Percentiles rank a stretch among this genome's conserved stretches.
Conservation (phyloP, 2,113 vertebrate species). For the Cololabis saira region DNA sequence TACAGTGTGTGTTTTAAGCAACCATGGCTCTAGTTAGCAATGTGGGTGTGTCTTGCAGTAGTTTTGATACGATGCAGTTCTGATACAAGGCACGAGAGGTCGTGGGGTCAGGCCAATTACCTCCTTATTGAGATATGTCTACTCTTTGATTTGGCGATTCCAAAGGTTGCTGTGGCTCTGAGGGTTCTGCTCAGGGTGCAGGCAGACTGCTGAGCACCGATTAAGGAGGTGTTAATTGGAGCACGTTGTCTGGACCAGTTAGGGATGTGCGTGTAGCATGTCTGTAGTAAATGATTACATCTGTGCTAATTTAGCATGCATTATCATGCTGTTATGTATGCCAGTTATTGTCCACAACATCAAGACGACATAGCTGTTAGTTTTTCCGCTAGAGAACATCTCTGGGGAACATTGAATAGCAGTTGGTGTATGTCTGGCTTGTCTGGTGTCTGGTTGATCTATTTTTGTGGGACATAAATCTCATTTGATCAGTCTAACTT, state of each 20-base stretch:
- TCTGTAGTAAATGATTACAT: constrained; percentile 22
- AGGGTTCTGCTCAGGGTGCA: constrained; percentile 74
- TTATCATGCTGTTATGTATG: not conserved
- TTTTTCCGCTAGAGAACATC: constrained; percentile 3
- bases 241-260: constrained; percentile 77
- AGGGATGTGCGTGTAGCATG: constrained; percentile 20
- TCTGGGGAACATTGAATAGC: not conserved
- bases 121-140: constrained; percentile 85
- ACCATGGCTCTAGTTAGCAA: constrained; percentile 91
- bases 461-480: not conserved
- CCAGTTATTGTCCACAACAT: constrained; percentile 7
- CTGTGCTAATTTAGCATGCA: constrained; percentile 29
- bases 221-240: constrained; percentile 95
- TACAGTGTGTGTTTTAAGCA: constrained; percentile 46
- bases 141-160: constrained; percentile 94
- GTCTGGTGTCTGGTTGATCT: not conserved
- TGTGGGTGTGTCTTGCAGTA: constrained; percentile 89
- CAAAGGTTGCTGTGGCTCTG: constrained; percentile 81
- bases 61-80: constrained; percentile 80
- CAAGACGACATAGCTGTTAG: not conserved
- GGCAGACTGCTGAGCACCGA: constrained; percentile 82
- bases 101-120: constrained; percentile 97
- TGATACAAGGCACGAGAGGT: constrained; percentile 90
- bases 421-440: not conserved
- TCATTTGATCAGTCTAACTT: not conserved